A percentile compares a stretch with the other conserved stretches of the same genome.
Conservation (phyloP, 2,888 invertebrate genomes). For the Drosophila prostipennis region DNA sequence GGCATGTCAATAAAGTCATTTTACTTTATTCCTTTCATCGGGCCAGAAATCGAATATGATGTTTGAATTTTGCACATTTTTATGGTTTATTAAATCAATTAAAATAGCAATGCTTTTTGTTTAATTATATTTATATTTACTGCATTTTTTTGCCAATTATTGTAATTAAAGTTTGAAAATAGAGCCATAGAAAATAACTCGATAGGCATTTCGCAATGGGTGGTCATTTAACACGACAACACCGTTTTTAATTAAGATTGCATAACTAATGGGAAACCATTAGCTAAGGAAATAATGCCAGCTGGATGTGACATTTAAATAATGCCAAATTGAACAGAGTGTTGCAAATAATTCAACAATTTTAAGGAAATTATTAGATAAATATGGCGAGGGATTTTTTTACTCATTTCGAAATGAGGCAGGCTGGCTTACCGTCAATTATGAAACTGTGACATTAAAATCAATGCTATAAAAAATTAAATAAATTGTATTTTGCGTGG, state of each 20-base stretch:
- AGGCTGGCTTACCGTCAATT: neutral
- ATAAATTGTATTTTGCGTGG: slow-evolving; percentile 18
- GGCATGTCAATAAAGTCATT: slow-evolving; percentile 37
- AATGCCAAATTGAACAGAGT: neutral
- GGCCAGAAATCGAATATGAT: neutral
- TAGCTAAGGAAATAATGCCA: neutral
- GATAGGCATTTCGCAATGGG: neutral
- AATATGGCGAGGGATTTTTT: neutral
- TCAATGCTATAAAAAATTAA: slow-evolving; percentile 20
- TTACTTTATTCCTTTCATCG: neutral
- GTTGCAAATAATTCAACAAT: neutral
- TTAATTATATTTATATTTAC: slow-evolving; percentile 1
- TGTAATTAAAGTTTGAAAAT: slow-evolving; percentile 27
- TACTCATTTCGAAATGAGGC: neutral
- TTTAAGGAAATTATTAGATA: neutral
- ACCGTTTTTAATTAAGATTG: neutral
- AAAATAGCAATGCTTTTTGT: slow-evolving; percentile 6
- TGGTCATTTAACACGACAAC: neutral
- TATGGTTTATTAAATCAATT: slow-evolving; percentile 55
- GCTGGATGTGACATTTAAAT: neutral
- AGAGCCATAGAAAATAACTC: neutral
- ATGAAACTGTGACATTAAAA: slow-evolving; percentile 16
- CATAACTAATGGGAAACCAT: neutral
- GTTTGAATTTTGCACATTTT: slow-evolving; percentile 22
- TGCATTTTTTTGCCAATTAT: slow-evolving; percentile 2